Conservation (phyloP, 2,113 vertebrate genomes). For the Callaeas wilsoni region DNA sequence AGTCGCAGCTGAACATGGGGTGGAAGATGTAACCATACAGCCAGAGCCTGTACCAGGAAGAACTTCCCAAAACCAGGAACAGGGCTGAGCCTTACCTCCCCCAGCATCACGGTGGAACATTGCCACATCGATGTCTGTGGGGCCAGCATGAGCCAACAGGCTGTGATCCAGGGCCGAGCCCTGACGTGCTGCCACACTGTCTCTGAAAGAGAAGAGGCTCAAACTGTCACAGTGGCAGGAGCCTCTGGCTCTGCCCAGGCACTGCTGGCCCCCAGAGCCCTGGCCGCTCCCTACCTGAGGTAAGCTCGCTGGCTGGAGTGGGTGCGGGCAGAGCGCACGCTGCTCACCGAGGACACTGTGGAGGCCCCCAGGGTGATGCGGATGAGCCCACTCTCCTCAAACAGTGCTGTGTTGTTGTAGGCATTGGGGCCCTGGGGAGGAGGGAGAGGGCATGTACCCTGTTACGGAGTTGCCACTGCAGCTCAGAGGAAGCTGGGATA, state of each 20-base stretch:
- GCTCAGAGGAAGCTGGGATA: rapidly evolving
- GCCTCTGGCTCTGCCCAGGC: background rate
- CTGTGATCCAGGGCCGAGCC: slow-evolving; percentile 82
- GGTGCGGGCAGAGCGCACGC: slow-evolving; percentile 83
- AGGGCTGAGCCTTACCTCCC: slow-evolving; percentile 74
- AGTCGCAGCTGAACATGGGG: background rate
- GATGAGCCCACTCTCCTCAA: slow-evolving; percentile 96
- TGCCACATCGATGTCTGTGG: slow-evolving; percentile 93
- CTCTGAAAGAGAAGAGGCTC: slow-evolving; percentile 71
- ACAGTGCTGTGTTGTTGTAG: slow-evolving; percentile 91
- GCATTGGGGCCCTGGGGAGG: slow-evolving; percentile 80
- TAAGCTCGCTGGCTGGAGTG: slow-evolving; percentile 77
- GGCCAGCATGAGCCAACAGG: slow-evolving; percentile 84
- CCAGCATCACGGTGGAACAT: slow-evolving; percentile 94
- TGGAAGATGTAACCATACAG: background rate
- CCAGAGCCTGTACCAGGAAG: background rate
- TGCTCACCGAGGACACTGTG: slow-evolving; percentile 97
- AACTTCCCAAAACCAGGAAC: background rate
- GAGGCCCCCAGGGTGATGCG: slow-evolving; percentile 96
- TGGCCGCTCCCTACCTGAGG: slow-evolving; percentile 58
- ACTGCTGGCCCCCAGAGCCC: background rate
- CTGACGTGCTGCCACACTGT: slow-evolving; percentile 86
- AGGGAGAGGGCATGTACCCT: background rate
- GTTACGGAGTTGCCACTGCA: background rate
- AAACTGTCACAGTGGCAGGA: background rate